Conservation (phyloP, 2,888 invertebrate species). For the Steinernema carpocapsae region DNA sequence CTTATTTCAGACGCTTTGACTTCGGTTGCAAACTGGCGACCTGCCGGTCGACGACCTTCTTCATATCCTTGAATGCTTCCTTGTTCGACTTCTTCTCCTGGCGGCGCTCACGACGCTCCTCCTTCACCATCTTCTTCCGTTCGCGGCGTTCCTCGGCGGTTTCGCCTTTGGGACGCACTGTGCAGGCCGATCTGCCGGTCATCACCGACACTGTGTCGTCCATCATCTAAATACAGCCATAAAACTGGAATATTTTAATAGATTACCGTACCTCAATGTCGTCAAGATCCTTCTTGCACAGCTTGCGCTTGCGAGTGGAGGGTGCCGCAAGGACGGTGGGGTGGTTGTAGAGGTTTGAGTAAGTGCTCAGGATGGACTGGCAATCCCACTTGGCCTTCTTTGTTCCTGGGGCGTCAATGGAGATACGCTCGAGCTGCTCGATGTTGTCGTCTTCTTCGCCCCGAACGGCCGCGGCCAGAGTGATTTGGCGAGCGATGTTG, state of each 20-base stretch:
- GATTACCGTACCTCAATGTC: constrained; percentile 33
- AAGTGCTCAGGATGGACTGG: constrained; percentile 74
- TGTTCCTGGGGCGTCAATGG: constrained; percentile 40
- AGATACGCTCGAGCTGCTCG: constrained; percentile 50
- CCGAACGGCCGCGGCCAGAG: constrained; percentile 2
- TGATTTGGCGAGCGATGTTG: neutral
- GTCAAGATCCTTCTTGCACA: constrained; percentile 36
- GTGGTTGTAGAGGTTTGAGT: constrained; percentile 89
- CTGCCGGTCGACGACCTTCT: constrained; percentile 44
- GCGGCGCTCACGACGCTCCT: constrained; percentile 75
- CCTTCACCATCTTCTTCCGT: constrained; percentile 81
- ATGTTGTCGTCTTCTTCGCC: constrained; percentile 33
- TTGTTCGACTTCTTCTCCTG: constrained; percentile 62
- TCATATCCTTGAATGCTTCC: constrained; percentile 49
- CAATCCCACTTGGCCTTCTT: constrained; percentile 65
- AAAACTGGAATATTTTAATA: neutral
- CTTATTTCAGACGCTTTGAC: neutral
- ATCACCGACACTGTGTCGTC: constrained; percentile 39
- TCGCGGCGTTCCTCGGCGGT: constrained; percentile 81
- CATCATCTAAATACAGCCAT: constrained; percentile 47
- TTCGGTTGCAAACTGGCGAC: constrained; percentile 16
- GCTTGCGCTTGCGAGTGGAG: constrained; percentile 28
- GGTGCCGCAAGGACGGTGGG: constrained; percentile 81
- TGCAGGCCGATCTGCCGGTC: constrained; percentile 40
- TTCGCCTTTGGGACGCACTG: constrained; percentile 77